Conservation (phyloP, 1,140 invertebrate species). For the Lepidurus couesii region DNA sequence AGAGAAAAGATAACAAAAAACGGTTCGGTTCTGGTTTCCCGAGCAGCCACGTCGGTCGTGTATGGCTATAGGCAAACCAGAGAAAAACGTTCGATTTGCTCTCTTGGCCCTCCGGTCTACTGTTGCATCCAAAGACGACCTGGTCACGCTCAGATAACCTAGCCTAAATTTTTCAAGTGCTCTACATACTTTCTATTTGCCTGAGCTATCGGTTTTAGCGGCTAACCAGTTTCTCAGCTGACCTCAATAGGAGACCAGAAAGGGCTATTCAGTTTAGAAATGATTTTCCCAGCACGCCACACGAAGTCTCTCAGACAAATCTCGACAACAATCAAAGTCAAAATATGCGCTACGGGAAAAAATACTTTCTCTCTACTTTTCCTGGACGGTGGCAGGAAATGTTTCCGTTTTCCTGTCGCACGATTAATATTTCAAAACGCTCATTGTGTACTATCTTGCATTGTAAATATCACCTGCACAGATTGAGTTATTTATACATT, state of each 20-base stretch:
- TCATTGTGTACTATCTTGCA: background rate
- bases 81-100: background rate
- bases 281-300: constrained; percentile 8
- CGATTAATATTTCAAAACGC: background rate
- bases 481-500: background rate
- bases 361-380: constrained; percentile 25
- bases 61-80: too few relatives aligned
- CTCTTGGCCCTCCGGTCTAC: background rate
- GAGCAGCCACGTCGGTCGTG: too few relatives aligned
- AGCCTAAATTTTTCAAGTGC: constrained; percentile 22
- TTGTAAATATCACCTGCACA: background rate
- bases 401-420: constrained; percentile 22
- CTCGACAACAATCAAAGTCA: background rate
- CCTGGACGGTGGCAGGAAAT: background rate
- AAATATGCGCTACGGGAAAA: constrained; percentile 22
- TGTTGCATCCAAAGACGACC: background rate
- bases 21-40: too few relatives aligned
- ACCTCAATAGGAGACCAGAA: constrained; percentile 10
- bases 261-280: background rate
- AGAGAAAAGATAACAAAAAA: too few relatives aligned
- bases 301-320: background rate
- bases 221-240: background rate
- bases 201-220: background rate
- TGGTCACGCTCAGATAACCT: background rate
- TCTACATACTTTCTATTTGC: constrained; percentile 16